Base-by-base conservation (phyloP, 2,888 invertebrate genomes). In the Metalampra italica region DNA sequence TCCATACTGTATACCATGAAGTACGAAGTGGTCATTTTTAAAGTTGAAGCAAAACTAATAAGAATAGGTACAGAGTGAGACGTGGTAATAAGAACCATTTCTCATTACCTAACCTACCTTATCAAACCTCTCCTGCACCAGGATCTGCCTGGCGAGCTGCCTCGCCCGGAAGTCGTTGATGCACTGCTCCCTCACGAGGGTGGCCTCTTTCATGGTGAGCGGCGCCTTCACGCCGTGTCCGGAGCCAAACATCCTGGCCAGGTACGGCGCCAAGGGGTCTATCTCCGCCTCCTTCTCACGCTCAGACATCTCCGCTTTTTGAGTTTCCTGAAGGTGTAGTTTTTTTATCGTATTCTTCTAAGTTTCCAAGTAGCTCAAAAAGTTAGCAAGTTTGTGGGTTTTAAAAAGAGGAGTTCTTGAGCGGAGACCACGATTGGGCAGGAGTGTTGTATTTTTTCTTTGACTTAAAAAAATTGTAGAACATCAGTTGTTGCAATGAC, bases 51-150 rank as follows among this genome's bases (percentile, higher is more conserved):
- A 34, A 34, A 4, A 9, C 34, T 2, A 4, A 34, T 34, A 11
- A 34, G 7, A 34, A 22, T 22, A 22, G 22, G n/a, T n/a, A n/a
- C n/a, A n/a, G n/a, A n/a, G n/a, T n/a, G n/a, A n/a, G n/a, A n/a
- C n/a, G n/a, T 22, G 5, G 22, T 22, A 5, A 22, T 22, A 22
- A 22, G 22, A 22, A 22, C 2, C 2, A 5, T 22, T 22, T 22
- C 11, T 32, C 3, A 5, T 32, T 9, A 3, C 7, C 8, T 30
- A 41, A 46, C 22, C 44, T 68, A 93, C 93, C 82, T 88, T 84
- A 59, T 95, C 93, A 67, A 93, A 94, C 56, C 92, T 87, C 22
- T 84, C 83, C 59, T 94, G 93, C 22, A 95, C 91, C 34, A 91
- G 75, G 54, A 91, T 92, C 12, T 94, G 93, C 38, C 94, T 81